Conservation (phyloP, 2,888 invertebrate genomes). For the Latrodectus hesperus region DNA sequence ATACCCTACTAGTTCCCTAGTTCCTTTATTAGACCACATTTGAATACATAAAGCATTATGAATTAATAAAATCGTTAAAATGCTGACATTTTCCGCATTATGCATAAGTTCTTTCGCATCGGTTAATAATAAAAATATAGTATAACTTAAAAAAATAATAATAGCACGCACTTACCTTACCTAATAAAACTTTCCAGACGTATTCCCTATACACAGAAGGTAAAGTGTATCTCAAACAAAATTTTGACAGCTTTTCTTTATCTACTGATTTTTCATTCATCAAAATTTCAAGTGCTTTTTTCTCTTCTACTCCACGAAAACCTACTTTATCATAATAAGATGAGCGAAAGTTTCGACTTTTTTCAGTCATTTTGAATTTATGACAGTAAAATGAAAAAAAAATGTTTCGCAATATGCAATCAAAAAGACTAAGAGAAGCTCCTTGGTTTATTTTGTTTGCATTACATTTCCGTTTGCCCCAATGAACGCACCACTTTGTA, state of each 20-base stretch:
- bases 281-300: constrained; percentile 88
- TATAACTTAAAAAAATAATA: too few species aligned
- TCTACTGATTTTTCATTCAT: constrained; percentile 89
- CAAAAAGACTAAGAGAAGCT: too few species aligned
- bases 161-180: constrained; percentile 74
- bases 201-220: constrained; percentile 86
- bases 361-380: constrained; percentile 48
- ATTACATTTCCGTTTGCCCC: too few species aligned
- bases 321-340: constrained; percentile 82
- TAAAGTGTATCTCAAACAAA: constrained; percentile 88
- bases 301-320: constrained; percentile 91
- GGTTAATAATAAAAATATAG: too few species aligned
- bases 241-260: constrained; percentile 86
- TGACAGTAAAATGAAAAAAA: background rate
- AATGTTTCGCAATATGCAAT: background rate
- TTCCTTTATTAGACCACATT: too few species aligned
- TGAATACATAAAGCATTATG: too few species aligned
- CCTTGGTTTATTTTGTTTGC: too few species aligned
- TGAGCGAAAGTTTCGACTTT: constrained; percentile 76
- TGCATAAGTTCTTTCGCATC: too few species aligned
- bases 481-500: too few species aligned
- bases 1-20: too few species aligned
- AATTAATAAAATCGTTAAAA: too few species aligned
- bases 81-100: too few species aligned
- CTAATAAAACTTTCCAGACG: constrained; percentile 90